Evolutionary conservation across 2,113 vertebrate species (phyloP).

Genomic region (Beaufortia kweichowensis): DNA sequence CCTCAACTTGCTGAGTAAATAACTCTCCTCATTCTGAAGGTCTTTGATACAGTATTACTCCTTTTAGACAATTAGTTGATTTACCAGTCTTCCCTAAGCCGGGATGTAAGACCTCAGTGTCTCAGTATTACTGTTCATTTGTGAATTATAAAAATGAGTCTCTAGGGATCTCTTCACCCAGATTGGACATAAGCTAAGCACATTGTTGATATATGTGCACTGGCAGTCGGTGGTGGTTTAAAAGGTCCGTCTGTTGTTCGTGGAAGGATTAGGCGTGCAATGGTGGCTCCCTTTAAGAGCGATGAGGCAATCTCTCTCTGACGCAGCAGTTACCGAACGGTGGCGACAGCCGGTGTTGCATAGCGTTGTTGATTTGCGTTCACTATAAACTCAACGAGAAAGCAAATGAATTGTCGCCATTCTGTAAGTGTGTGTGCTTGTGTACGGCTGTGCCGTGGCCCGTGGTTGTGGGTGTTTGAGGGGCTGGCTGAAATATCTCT

Average conservation of each 20-base stretch:
- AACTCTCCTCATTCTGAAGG: conserved; percentile 38
- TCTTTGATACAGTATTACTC: neutral
- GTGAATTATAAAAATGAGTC: conserved; percentile 19
- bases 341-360: conserved; percentile 67
- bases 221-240: neutral
- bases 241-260: neutral
- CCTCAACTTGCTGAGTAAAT: no score
- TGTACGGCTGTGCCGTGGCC: conserved; percentile 35
- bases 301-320: conserved; percentile 48
- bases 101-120: neutral
- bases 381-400: conserved; percentile 54
- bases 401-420: conserved; percentile 50
- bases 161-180: conserved; percentile 7
- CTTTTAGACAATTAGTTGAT: conserved; percentile 51
- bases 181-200: neutral
- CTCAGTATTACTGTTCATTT: conserved; percentile 17
- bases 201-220: conserved; percentile 21
- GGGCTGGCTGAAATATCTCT: conserved; percentile 50
- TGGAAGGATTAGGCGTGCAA: conserved; percentile 10
- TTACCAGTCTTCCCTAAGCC: neutral
- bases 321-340: conserved; percentile 56
- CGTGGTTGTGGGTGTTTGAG: conserved; percentile 39
- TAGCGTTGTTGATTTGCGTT: conserved; percentile 57
- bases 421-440: conserved; percentile 43
- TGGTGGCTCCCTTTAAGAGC: conserved; percentile 51